Conservation (phyloP, 2,113 vertebrate species). For the Onychostruthus taczanowskii region DNA sequence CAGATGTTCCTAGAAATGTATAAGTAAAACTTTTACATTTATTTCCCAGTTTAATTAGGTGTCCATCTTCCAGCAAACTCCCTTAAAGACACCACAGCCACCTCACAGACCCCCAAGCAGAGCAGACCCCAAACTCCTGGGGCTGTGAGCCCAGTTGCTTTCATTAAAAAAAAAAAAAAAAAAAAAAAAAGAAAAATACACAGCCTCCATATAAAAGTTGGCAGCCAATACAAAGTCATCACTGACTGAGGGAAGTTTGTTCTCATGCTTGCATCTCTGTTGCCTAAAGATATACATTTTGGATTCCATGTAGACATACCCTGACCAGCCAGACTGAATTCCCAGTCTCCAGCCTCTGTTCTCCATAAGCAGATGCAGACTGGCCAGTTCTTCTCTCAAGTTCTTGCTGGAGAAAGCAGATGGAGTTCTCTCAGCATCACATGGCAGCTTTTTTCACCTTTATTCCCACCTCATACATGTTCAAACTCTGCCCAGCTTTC, state of each 20-base stretch:
- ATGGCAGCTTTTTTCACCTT: not conserved
- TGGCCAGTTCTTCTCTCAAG: not conserved
- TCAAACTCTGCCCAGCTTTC: not conserved
- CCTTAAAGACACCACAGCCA: not conserved
- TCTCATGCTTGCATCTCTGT: not conserved
- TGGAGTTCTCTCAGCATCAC: not conserved
- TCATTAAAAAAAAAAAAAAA: not conserved
- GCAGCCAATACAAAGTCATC: not conserved
- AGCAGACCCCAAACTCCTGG: not conserved
- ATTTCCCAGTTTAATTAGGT: not conserved
- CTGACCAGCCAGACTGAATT: not conserved
- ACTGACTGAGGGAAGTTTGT: not conserved
- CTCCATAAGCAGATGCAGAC: not conserved
- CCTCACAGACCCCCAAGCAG: not conserved
- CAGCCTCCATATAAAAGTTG: not conserved
- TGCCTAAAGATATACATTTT: not conserved
- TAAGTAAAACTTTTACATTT: not conserved
- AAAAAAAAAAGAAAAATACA: not conserved
- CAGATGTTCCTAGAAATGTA: not conserved
- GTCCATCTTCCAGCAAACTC: not conserved
- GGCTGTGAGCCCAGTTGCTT: not conserved
- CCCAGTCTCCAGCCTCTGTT: not conserved
- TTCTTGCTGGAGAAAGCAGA: not conserved
- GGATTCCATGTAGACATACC: not conserved
- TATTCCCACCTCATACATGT: not conserved